Evolutionary conservation across 1,140 invertebrate species (phyloP).

Genomic region (Archegozetes longisetosus): DNA sequence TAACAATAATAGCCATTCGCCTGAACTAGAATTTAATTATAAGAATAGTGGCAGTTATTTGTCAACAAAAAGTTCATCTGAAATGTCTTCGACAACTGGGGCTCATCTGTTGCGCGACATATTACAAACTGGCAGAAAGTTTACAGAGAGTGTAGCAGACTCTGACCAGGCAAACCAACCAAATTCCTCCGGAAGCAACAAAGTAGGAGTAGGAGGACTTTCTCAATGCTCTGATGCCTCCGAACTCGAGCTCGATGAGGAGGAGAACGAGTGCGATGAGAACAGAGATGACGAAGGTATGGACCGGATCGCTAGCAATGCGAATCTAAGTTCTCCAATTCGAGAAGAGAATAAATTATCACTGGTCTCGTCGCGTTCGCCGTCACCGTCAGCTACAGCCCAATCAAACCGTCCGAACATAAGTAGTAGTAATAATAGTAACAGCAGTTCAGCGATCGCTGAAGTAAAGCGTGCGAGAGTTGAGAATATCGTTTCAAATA

Average conservation of each 20-base stretch:
- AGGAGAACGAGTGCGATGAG: constrained; percentile 42
- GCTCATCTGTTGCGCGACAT: constrained; percentile 33
- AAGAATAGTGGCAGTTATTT: neutral
- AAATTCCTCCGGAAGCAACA: neutral
- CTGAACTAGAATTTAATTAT: neutral
- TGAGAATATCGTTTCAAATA: constrained; percentile 82
- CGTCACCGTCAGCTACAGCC: neutral
- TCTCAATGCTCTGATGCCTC: neutral
- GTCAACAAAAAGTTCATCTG: constrained; percentile 7
- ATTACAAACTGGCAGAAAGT: constrained; percentile 27
- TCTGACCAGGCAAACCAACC: neutral
- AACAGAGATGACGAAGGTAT: constrained; percentile 29
- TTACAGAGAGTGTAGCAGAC: neutral
- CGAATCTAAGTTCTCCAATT: neutral
- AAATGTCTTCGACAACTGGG: constrained; percentile 23
- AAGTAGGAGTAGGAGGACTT: neutral
- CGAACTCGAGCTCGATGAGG: constrained; percentile 39
- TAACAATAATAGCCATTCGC: neutral
- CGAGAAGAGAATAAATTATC: neutral
- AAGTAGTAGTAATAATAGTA: constrained; percentile 14
- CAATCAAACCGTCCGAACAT: constrained; percentile 7
- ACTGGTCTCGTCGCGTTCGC: too few relatives aligned
- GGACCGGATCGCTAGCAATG: neutral
- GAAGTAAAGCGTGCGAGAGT: constrained; percentile 68
- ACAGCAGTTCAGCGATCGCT: constrained; percentile 9